A percentile compares a stretch with the other conserved stretches of the same genome.
Evolutionary conservation across 2,888 invertebrate genomes (phyloP).

Genomic region (Chalcosyrphus nemorum): DNA sequence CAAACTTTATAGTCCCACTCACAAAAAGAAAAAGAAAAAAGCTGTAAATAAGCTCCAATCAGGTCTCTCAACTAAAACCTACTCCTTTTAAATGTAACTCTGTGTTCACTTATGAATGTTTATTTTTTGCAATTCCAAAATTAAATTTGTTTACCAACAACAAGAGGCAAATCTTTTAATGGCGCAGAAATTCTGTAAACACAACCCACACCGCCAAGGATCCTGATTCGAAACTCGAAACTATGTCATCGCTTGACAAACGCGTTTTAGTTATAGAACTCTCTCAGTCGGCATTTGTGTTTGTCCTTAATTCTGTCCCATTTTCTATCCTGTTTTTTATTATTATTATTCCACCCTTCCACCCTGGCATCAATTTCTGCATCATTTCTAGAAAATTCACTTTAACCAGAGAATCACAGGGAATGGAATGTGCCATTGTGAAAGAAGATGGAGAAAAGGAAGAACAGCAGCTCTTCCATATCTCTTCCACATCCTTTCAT

Average conservation of each 20-base stretch:
- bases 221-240: conserved; percentile 52
- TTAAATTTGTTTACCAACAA: conserved; percentile 36
- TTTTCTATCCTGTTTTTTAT: conserved; percentile 21
- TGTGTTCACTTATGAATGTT: neutral
- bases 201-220: conserved; percentile 1
- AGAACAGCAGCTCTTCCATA: conserved; percentile 31
- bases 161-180: conserved; percentile 26
- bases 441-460: too few relatives aligned
- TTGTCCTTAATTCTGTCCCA: conserved; percentile 48
- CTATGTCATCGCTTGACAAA: conserved; percentile 55
- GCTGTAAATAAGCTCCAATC: neutral
- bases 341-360: neutral
- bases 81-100: neutral
- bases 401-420: conserved; percentile 24
- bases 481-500: conserved; percentile 62
- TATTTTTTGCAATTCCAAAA: neutral
- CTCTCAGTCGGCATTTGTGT: conserved; percentile 4
- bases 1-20: too few relatives aligned
- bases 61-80: neutral
- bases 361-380: conserved; percentile 1
- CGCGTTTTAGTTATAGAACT: neutral
- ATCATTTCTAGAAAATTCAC: conserved; percentile 27
- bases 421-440: conserved; percentile 29
- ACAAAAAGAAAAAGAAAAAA: too few relatives aligned
- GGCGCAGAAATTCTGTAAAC: conserved; percentile 41